Base-by-base conservation (phyloP, 2,113 vertebrate genomes). In the Sorex fumeus region DNA sequence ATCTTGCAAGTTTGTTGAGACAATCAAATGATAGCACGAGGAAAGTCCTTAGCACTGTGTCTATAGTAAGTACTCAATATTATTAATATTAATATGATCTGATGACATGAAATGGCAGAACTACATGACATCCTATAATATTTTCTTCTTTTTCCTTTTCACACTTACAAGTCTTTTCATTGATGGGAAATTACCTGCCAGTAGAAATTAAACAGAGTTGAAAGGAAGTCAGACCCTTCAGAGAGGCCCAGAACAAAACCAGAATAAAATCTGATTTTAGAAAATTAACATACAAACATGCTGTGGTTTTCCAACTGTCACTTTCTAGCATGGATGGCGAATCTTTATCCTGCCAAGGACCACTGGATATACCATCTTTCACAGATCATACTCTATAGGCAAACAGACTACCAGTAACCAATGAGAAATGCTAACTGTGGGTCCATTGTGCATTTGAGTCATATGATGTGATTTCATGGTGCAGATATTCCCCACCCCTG, bases 281-380 rank as follows among this genome's bases (percentile, higher is more conserved):
- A 57, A 97, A 91, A 94, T 94, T 84, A 92, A 84, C 45, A 90
- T 92, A 76, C 36, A 84, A 83, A 86, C 83, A 23, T 50, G 1
- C 40, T 88, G 13, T 64, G 53, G 27, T 90, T 90, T 86, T 89
- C 45, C 87, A 30, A 53, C 88, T 95, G 78, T 85, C 88, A 74
- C 78, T 91, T 78, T 15, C 53, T 69, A 93, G 77, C 95, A 85
- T 72, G 88, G 57, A 60, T 60, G 8, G 18, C 19, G 57, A 53
- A 60, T 7, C 57, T 60, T 60, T 60, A 60, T 60, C 18, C 19
- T 60, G 21, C 21, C 18, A 21, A 60, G 57, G 18, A 23, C 18
- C 57, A 60, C 23, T 60, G 57, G 57, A 60, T 60, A 60, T 60
- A 21, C 18, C 18, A 23, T 60, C 57, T 60, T 60, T 60, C 18